Percentiles rank a stretch among this genome's conserved stretches.
These are phyloP conservation scores for Hormiphora californensis DNA, from an alignment of 37 sponge, comb jelly and placozoan genomes.

Conservation along the genomic window DNA sequence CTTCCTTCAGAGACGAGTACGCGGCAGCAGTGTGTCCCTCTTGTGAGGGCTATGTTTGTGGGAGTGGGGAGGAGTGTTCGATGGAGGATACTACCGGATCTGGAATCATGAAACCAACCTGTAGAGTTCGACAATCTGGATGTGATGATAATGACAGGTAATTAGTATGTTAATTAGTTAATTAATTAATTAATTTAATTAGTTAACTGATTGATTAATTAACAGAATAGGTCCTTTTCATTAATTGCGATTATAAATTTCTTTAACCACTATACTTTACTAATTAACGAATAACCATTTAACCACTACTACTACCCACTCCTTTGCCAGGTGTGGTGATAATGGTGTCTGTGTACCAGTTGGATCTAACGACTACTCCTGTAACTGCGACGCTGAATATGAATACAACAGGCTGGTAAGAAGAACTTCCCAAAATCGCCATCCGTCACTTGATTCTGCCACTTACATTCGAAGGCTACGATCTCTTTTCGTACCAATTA, in stretches of 20 bases:
- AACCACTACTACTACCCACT: not conserved
- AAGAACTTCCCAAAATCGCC: no score
- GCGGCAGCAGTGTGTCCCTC: not conserved
- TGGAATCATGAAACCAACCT: not conserved
- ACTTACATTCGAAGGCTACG: no score
- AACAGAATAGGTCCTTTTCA: not conserved
- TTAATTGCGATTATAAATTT: not conserved
- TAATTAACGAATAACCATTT: not conserved
- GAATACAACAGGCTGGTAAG: not conserved
- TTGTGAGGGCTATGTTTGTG: not conserved
- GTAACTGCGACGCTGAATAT: not conserved
- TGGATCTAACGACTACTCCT: not conserved
- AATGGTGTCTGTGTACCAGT: slow-evolving; percentile 10
- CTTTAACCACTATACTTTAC: not conserved
- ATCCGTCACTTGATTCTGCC: no score
- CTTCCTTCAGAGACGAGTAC: slow-evolving; percentile 13
- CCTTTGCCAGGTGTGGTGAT: not conserved
- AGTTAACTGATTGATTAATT: no score
- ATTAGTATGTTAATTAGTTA: no score
- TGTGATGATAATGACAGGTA: not conserved
- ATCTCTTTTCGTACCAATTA: no score
- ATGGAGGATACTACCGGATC: slow-evolving; percentile 2
- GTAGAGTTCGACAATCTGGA: not conserved
- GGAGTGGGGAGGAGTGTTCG: not conserved
- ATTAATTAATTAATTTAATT: no score